These are phyloP conservation scores for Nothura maculosa DNA, from an alignment of 2,797 vertebrate genomes.

Conservation along the genomic window DNA sequence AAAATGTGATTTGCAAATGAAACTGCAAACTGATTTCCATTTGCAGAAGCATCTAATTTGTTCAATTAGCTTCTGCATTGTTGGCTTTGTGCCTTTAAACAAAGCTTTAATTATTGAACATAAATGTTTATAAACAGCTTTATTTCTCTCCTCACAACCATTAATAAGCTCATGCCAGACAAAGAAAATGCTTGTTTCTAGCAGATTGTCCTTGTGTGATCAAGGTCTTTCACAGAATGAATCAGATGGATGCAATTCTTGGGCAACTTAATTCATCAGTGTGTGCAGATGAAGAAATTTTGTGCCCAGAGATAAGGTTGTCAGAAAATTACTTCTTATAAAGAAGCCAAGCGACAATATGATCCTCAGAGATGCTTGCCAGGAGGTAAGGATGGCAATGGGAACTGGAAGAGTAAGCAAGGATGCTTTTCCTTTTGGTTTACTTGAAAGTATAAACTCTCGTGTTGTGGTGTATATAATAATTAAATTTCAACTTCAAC, in stretches of 20 bases:
- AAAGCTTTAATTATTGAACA: constrained; percentile 24
- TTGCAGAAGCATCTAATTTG: constrained; percentile 43
- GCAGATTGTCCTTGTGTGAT: background rate
- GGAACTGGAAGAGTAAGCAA: constrained; percentile 20
- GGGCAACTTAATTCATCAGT: background rate
- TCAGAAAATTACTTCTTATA: background rate
- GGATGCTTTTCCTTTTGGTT: background rate
- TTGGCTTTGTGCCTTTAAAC: constrained; percentile 44
- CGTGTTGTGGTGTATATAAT: background rate
- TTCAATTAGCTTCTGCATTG: constrained; percentile 18
- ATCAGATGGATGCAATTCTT: background rate
- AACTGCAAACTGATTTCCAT: constrained; percentile 17
- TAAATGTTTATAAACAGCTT: constrained; percentile 26
- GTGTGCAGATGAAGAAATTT: background rate
- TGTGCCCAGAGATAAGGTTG: background rate
- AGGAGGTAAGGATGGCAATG: fast-evolving
- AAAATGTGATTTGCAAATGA: constrained; percentile 22
- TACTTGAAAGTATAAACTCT: constrained; percentile 2
- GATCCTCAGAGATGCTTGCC: background rate
- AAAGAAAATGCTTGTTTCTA: background rate
- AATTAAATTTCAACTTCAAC: background rate
- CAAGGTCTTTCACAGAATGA: background rate
- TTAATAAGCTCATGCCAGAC: background rate
- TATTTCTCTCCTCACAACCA: constrained; percentile 23
- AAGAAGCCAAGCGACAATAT: background rate